Evolutionary conservation across 2,113 vertebrate species (phyloP), one percentile per base, ranked within the genome.

Genomic region (Carassius auratus): DNA sequence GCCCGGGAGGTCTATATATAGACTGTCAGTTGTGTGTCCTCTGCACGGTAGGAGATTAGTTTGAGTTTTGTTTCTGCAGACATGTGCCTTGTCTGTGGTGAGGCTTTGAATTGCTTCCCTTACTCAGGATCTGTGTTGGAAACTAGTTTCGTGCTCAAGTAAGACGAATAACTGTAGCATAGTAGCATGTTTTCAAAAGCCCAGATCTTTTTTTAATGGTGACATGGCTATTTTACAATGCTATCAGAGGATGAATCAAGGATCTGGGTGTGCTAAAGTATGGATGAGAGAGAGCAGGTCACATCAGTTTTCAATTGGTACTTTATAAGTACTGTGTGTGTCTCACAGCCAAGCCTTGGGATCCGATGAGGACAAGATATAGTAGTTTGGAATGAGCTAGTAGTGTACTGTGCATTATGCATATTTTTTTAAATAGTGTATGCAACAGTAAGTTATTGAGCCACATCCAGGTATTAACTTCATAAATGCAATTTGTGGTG

Each of bases 171-270:
- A 15, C 89, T 30, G 30, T 30, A 30, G 30, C 30, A 30, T 30
- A 30, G 30, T 30, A 30, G 30, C 30, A 30, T 30, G 30, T 30
- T 30, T 30, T 30, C 2, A 30, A 30, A 30, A 30, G 30, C 30
- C 78, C 68, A 88, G 73, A 38, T 78, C 33, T 90, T 90, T 83
- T 30, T 87, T 62, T 87, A 76, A 93, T 85, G 87, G 90, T 91
- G 92, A 90, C 90, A 3, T 8, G 48, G 83, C 90, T 94, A 94
- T 94, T 94, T 94, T 93, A 91, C 91, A 91, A 89, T 85, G 83
- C 83, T 61, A 77, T 45, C 19, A 85, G 23, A 59, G 80, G 86
- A 86, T 81, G 57, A 87, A 89, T 86, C 61, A 3, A 52, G 23
- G 21, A 38, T 69, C 48, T 80, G 52, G 21, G 13, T 66, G 42